Conservation (phyloP, 2,113 vertebrate genomes). For the Centropus bengalensis region DNA sequence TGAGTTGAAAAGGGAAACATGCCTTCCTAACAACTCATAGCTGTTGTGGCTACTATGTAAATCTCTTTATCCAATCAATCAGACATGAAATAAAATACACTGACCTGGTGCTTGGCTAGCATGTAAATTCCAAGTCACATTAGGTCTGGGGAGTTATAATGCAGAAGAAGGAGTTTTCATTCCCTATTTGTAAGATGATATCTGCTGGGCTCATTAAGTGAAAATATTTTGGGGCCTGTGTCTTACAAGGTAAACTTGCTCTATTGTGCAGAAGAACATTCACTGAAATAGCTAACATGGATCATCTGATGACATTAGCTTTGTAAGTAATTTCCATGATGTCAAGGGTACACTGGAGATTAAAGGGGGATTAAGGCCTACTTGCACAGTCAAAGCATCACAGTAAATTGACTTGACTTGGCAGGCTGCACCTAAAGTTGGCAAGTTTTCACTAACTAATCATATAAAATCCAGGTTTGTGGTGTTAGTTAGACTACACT, state of each 20-base stretch:
- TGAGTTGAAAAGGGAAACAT: constrained; percentile 31
- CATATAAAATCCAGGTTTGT: constrained; percentile 70
- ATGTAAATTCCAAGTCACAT: constrained; percentile 49
- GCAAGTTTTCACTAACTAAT: constrained; percentile 75
- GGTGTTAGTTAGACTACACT: constrained; percentile 56
- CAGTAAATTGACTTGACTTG: constrained; percentile 78
- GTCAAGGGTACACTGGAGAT: constrained; percentile 79
- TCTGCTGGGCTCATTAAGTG: constrained; percentile 22
- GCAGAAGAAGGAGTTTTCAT: constrained; percentile 56
- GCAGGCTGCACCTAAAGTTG: constrained; percentile 65
- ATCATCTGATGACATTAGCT: constrained; percentile 77
- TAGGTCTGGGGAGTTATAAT: constrained; percentile 31
- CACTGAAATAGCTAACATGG: constrained; percentile 74
- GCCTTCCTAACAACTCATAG: constrained; percentile 31
- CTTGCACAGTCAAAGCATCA: constrained; percentile 73
- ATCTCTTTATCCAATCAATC: constrained; percentile 74
- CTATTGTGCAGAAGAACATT: constrained; percentile 62
- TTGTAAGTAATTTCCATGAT: constrained; percentile 80
- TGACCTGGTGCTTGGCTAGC: constrained; percentile 38
- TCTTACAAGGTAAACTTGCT: constrained; percentile 61
- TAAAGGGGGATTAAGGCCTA: constrained; percentile 76
- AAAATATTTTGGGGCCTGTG: constrained; percentile 59
- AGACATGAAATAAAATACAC: constrained; percentile 64
- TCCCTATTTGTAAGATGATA: constrained; percentile 55
- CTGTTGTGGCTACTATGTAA: constrained; percentile 60